phyloP scores from a whole-genome alignment of 2,113 vertebrate species.

The Plestiodon gilberti region DNA sequence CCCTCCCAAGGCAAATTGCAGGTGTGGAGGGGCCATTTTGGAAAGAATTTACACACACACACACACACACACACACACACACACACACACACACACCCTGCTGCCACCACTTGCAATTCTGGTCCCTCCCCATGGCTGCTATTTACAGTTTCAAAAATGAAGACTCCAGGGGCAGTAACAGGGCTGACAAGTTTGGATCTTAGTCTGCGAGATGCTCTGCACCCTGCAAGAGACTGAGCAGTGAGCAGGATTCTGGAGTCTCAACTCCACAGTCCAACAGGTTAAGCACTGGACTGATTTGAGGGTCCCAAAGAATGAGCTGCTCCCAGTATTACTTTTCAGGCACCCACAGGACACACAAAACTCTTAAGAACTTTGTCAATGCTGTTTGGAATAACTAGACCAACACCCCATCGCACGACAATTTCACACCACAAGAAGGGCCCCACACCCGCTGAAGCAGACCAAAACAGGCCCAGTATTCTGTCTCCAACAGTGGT shows the following conservation, averaged over 20 bases:
- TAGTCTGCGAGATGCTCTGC: no score
- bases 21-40: no score
- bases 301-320: neutral
- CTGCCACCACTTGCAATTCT: no score
- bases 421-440: neutral
- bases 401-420: neutral
- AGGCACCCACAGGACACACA: no score
- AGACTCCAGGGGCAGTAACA: no score
- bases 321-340: neutral
- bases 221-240: neutral
- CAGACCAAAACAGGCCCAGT: neutral
- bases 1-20: no score
- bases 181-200: no score
- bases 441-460: neutral
- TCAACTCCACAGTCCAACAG: neutral
- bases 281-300: neutral
- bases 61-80: no score
- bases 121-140: no score
- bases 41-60: no score
- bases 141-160: no score
- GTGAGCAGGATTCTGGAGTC: neutral
- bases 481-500: neutral
- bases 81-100: no score
- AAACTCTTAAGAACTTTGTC: neutral
- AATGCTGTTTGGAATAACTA: neutral